Conservation (phyloP, 2,888 invertebrate genomes). For the Nomada ruficornis region DNA sequence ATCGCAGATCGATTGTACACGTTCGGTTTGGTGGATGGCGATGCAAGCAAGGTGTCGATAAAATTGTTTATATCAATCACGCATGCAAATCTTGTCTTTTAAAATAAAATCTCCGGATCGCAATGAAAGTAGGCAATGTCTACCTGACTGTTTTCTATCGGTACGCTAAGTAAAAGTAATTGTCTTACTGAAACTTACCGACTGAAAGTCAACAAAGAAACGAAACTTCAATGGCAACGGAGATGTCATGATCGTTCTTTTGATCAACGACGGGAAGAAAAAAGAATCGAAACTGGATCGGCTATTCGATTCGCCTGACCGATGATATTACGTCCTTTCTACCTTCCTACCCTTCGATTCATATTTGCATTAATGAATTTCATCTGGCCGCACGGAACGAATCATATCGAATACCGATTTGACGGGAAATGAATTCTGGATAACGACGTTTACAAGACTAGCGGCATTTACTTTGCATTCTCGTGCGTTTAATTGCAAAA, state of each 20-base stretch:
- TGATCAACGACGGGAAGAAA: background rate
- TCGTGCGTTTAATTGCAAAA: constrained; percentile 51
- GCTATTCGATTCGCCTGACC: constrained; percentile 25
- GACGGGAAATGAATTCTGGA: constrained; percentile 40
- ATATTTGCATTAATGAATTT: constrained; percentile 39
- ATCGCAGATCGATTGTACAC: too few relatives aligned
- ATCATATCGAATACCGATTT: constrained; percentile 48
- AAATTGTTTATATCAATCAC: too few relatives aligned
- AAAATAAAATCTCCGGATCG: background rate
- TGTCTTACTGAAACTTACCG: background rate
- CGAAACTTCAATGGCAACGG: background rate
- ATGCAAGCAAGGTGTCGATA: too few relatives aligned
- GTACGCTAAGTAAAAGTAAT: constrained; percentile 1
- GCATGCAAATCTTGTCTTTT: too few relatives aligned
- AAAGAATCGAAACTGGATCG: constrained; percentile 8
- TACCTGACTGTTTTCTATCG: background rate
- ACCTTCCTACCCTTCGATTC: background rate
- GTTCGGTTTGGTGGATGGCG: too few relatives aligned
- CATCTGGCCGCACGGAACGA: constrained; percentile 17
- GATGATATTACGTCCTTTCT: constrained; percentile 24
- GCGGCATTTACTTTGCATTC: constrained; percentile 48
- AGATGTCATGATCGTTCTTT: background rate
- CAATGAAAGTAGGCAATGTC: background rate
- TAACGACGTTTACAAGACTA: constrained; percentile 53
- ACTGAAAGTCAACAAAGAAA: background rate